Percentiles rank a stretch among this genome's conserved stretches.
Evolutionary conservation across 1,140 invertebrate genomes (phyloP).

Genomic region (Saccostrea glomerata): DNA sequence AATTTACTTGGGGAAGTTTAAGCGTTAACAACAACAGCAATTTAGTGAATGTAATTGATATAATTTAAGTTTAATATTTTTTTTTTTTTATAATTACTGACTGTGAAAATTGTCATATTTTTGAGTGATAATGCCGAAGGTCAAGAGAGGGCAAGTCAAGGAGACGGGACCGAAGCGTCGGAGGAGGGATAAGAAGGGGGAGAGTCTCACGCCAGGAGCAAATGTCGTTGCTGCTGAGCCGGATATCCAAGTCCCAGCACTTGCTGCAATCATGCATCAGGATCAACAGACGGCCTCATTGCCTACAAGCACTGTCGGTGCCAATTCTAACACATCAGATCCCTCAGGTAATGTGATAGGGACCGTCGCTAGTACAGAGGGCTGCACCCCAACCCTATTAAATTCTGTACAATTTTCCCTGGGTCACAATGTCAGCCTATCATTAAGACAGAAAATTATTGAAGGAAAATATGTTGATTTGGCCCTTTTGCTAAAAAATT

Average conservation of each 20-base stretch:
- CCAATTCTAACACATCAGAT: neutral
- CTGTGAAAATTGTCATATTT: neutral
- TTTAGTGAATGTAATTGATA: too few species aligned
- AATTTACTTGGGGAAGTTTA: too few species aligned
- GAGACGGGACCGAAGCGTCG: neutral
- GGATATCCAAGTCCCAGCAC: too few species aligned
- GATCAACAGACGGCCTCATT: too few species aligned
- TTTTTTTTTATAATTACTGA: too few species aligned
- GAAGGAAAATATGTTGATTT: too few species aligned
- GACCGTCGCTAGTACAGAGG: neutral
- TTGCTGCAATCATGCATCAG: too few species aligned
- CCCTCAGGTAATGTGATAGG: neutral
- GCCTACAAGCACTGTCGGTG: neutral
- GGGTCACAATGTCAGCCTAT: neutral
- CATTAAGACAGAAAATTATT: too few species aligned
- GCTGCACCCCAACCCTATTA: neutral
- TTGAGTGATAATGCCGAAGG: neutral
- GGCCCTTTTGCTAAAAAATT: too few species aligned
- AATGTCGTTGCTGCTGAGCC: too few species aligned
- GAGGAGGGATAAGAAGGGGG: neutral
- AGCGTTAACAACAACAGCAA: too few species aligned
- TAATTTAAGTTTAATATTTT: too few species aligned
- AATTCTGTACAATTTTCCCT: neutral
- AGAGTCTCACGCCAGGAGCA: neutral
- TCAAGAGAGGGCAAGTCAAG: neutral